These are phyloP conservation scores for Pachyseris speciosa DNA, from an alignment of 64 coral and sea anemone species.

Conservation along the genomic window DNA sequence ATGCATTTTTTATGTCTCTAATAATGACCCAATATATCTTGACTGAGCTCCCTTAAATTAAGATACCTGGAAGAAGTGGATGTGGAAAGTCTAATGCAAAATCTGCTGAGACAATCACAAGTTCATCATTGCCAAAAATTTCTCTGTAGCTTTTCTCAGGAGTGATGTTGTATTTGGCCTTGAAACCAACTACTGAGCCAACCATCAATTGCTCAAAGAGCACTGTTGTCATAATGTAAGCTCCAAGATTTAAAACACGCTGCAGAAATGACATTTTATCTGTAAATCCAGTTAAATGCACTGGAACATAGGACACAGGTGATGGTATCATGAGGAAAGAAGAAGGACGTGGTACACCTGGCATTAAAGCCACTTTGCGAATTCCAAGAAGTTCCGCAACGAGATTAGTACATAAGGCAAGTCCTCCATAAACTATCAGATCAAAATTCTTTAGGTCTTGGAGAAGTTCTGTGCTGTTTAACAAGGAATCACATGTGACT, in stretches of 20 bases:
- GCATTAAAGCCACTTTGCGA: neutral
- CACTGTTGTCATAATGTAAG: neutral
- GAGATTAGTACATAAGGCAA: constrained; percentile 19
- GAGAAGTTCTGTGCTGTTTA: constrained; percentile 29
- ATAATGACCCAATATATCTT: too few relatives aligned
- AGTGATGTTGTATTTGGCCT: constrained; percentile 61
- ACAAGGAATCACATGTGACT: constrained; percentile 20
- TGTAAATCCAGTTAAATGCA: neutral
- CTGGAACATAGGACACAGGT: constrained; percentile 55
- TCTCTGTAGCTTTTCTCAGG: constrained; percentile 50
- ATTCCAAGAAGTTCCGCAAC: constrained; percentile 27
- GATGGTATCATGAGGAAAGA: neutral
- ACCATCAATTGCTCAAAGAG: neutral
- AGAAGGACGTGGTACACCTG: neutral
- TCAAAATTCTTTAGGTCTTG: constrained; percentile 36
- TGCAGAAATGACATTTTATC: constrained; percentile 69
- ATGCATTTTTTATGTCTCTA: too few relatives aligned
- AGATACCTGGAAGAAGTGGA: constrained; percentile 57
- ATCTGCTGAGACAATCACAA: neutral
- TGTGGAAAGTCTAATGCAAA: constrained; percentile 62
- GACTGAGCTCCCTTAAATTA: neutral
- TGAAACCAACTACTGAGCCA: neutral
- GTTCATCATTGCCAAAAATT: neutral
- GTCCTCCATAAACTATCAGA: constrained; percentile 31
- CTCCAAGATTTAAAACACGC: constrained; percentile 18